Base-by-base conservation (phyloP, 2,797 vertebrate genomes). In the Babyrousa celebensis region DNA sequence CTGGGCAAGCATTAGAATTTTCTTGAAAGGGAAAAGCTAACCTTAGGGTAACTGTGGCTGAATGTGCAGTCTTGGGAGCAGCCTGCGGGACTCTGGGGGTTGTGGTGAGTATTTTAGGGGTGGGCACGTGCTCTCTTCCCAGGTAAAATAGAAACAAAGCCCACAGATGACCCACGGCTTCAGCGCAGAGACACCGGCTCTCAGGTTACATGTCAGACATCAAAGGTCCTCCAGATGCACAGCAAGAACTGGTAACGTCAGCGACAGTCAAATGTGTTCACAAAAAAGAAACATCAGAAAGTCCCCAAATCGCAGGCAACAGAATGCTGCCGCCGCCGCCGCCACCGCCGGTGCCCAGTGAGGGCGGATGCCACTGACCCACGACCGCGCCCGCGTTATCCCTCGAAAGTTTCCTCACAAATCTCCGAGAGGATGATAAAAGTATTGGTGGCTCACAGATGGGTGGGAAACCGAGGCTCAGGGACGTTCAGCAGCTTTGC, bases 351-450 rank as follows among this genome's bases (percentile, higher is more conserved):
- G 36, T 4, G 36, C 36, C 36, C 14, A 0, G 60, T 0, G 23
- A 58, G 58, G 40, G 17, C 21, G 17, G 56, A 9, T 2, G 0
- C 20, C 3, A 4, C 4, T 36, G 36, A 36, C 36, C 36, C 36
- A 36, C 36, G 36, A 36, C 36, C 36, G 36, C 36, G 36, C 36
- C 36, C 36, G 18, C 0, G 3, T 1, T 11, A 9, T 20, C 77
- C 56, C 23, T 70, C 36, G 17, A 27, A 68, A 20, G 20, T 5
- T 67, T 25, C n/a, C 84, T 48, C n/a, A 16, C 79, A 18, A 32
- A 48, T 15, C 6, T 1, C 4, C 4, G 0, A 1, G 3, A 58
- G 40, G 52, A n/a, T 17, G 68, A 32, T 14, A 32, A 27, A 48
- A 63, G n/a, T 2, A 6, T 20, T 67, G 56, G 43, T 3, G 14